Evolutionary conservation across 1,140 invertebrate species (phyloP).

Genomic region (Drosophila simulans): DNA sequence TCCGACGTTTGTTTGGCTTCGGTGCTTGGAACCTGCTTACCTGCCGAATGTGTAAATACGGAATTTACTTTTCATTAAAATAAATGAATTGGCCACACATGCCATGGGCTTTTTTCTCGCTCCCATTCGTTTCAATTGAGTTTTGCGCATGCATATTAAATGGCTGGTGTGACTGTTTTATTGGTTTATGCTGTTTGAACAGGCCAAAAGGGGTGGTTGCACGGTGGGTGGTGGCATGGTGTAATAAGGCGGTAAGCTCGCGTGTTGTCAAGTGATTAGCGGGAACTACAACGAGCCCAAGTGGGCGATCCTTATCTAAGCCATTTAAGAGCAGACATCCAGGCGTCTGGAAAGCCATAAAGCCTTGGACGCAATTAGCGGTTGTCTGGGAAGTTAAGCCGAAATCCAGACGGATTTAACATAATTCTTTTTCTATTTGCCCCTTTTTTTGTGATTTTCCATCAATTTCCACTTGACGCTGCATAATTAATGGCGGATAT

Average conservation of each 20-base stretch:
- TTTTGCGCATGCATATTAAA: slow-evolving; percentile 61
- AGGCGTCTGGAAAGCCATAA: slow-evolving; percentile 29
- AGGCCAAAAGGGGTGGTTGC: neutral
- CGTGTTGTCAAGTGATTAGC: slow-evolving; percentile 70
- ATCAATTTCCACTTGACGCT: slow-evolving; percentile 11
- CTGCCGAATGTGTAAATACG: slow-evolving; percentile 27
- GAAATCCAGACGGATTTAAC: slow-evolving; percentile 3
- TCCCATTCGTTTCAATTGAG: slow-evolving; percentile 34
- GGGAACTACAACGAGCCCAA: slow-evolving; percentile 17
- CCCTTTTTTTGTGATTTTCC: neutral
- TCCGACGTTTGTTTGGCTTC: slow-evolving; percentile 5
- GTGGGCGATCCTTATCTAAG: slow-evolving; percentile 57
- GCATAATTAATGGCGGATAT: slow-evolving; percentile 11
- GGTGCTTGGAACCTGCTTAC: slow-evolving; percentile 19
- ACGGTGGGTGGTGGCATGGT: too few relatives aligned
- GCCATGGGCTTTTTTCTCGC: slow-evolving; percentile 22
- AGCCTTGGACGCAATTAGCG: slow-evolving; percentile 36
- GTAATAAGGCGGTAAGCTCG: slow-evolving; percentile 14
- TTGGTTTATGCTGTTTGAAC: slow-evolving; percentile 19
- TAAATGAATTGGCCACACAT: slow-evolving; percentile 60
- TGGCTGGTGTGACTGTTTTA: slow-evolving; percentile 39
- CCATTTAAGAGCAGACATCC: slow-evolving; percentile 33
- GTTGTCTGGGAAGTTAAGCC: slow-evolving; percentile 24
- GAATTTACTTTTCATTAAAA: slow-evolving; percentile 71
- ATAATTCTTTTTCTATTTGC: neutral